Evolutionary conservation across 2,113 vertebrate species (phyloP).

Genomic region (Thomomys bottae): DNA sequence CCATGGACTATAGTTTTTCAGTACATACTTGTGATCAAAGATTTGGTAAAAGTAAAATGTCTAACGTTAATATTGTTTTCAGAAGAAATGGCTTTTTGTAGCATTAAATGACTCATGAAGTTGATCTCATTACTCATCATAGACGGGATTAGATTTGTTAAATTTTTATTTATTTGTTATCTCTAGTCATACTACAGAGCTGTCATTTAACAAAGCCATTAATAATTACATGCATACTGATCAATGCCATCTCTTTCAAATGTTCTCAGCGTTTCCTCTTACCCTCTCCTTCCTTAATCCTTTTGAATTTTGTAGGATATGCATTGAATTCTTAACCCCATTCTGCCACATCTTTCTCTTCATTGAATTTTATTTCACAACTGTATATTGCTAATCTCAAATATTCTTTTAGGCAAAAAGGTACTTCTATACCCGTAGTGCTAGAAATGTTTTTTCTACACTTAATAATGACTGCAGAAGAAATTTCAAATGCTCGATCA

Average conservation of each 20-base stretch:
- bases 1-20: neutral
- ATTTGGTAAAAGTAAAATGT: neutral
- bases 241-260: too few species aligned
- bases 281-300: too few species aligned
- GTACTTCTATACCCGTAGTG: neutral
- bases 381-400: neutral
- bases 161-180: too few species aligned
- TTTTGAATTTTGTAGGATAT: too few species aligned
- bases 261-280: too few species aligned
- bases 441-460: neutral
- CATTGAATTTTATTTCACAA: too few species aligned
- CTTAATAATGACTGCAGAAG: neutral
- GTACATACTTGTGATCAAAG: neutral
- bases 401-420: neutral
- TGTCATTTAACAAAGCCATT: neutral
- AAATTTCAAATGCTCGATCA: neutral
- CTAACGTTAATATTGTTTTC: constrained; percentile 4
- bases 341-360: too few species aligned
- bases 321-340: too few species aligned
- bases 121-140: neutral
- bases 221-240: too few species aligned
- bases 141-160: neutral
- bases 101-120: neutral
- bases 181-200: too few species aligned
- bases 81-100: neutral